phyloP scores from a whole-genome alignment of 53 echinoderm and acorn worm genomes.

The Mesocentrotus franciscanus region DNA sequence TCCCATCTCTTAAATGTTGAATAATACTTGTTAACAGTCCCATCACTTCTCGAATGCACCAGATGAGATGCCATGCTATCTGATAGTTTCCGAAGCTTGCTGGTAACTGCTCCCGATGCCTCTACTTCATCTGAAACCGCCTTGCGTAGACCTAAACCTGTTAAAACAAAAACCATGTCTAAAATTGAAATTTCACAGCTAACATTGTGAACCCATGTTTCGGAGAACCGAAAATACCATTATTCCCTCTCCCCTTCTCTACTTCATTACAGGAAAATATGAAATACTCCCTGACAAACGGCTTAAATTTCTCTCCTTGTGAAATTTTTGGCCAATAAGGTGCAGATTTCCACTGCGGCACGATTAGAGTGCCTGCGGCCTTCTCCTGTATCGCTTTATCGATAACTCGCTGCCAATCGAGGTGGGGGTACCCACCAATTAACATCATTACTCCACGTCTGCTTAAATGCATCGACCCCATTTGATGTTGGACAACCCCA shows the following conservation, averaged over 20 bases:
- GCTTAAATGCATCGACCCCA: too few species aligned
- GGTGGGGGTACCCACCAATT: slow-evolving; percentile 54
- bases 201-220: slow-evolving; percentile 9
- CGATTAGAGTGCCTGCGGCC: slow-evolving; percentile 14
- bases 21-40: too few species aligned
- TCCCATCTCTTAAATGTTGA: neutral
- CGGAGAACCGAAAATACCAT: neutral
- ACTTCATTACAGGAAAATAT: too few species aligned
- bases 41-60: too few species aligned
- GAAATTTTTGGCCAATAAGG: slow-evolving; percentile 30
- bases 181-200: slow-evolving; percentile 43
- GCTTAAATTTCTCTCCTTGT: too few species aligned
- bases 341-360: slow-evolving; percentile 29
- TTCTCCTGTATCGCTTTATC: too few species aligned
- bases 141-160: slow-evolving; percentile 53
- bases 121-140: neutral
- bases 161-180: neutral
- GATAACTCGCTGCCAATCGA: neutral
- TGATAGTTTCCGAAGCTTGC: too few species aligned
- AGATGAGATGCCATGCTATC: too few species aligned
- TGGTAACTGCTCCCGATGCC: too few species aligned
- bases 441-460: neutral
- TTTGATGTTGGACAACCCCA: too few species aligned
- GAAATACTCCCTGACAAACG: too few species aligned
- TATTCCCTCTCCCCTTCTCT: slow-evolving; percentile 1